phyloP scores from a whole-genome alignment of 1,140 invertebrate species.

The Drosophila tani region DNA sequence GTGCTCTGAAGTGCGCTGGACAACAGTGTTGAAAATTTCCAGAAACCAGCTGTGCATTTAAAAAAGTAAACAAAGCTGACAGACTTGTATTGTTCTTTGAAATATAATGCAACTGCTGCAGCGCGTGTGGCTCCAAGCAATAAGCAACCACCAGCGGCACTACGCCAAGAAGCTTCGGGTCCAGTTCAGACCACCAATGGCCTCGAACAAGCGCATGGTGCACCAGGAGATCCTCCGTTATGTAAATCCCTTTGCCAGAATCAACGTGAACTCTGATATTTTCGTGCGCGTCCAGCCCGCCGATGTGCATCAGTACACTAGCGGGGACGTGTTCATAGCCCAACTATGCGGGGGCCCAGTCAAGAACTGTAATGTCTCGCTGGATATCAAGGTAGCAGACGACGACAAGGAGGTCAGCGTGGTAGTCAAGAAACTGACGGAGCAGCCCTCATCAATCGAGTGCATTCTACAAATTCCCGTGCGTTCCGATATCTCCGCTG shows the following conservation, averaged over 20 bases:
- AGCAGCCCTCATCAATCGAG: slow-evolving; percentile 35
- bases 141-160: slow-evolving; percentile 32
- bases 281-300: slow-evolving; percentile 56
- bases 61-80: slow-evolving; percentile 7
- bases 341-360: slow-evolving; percentile 55
- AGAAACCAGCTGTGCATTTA: slow-evolving; percentile 3
- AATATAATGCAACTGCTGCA: slow-evolving; percentile 59
- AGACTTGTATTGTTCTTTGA: slow-evolving; percentile 4
- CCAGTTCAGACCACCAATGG: background rate
- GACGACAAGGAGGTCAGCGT: slow-evolving; percentile 69
- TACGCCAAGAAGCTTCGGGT: slow-evolving; percentile 57
- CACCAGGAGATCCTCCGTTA: slow-evolving; percentile 74
- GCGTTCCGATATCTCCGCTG: slow-evolving; percentile 55
- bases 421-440: slow-evolving; percentile 43
- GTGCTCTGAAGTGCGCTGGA: slow-evolving; percentile 15
- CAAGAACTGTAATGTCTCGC: slow-evolving; percentile 50
- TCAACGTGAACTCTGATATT: slow-evolving; percentile 70
- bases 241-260: slow-evolving; percentile 70
- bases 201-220: slow-evolving; percentile 51
- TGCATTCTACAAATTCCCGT: slow-evolving; percentile 72
- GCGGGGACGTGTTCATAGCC: slow-evolving; percentile 69
- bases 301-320: slow-evolving; percentile 70
- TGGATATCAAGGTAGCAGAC: slow-evolving; percentile 57
- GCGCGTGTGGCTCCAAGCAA: slow-evolving; percentile 37
- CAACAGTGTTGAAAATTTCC: slow-evolving; percentile 32